Percentiles rank a stretch among this genome's conserved stretches.
Conservation (phyloP, 2,113 vertebrate species). For the Pandion haliaetus region DNA sequence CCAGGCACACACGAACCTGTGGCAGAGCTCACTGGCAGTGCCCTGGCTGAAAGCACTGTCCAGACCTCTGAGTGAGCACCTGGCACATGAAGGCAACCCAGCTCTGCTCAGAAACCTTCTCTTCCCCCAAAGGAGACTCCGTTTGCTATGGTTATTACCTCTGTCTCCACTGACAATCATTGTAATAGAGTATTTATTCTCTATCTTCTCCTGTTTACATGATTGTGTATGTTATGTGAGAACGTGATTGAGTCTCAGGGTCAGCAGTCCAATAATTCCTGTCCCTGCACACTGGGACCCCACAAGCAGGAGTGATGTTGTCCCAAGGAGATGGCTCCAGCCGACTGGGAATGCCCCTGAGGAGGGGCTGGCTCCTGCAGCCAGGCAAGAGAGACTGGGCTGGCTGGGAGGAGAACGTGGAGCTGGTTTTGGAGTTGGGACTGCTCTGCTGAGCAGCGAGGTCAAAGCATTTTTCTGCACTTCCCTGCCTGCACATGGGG, state of each 20-base stretch:
- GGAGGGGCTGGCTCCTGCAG: not conserved
- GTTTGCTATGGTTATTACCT: not conserved
- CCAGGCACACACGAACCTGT: rapidly evolving
- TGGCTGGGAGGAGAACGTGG: not conserved
- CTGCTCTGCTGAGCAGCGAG: not conserved
- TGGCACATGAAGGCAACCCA: rapidly evolving
- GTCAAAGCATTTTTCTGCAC: not conserved
- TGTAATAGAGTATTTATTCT: not conserved
- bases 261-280: not conserved
- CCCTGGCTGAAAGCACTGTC: not conserved
- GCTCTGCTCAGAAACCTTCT: not conserved
- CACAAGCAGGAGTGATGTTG: not conserved
- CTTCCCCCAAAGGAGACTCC: not conserved
- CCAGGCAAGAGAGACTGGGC: not conserved
- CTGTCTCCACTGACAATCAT: not conserved
- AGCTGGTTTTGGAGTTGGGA: not conserved
- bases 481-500: not conserved
- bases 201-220: not conserved
- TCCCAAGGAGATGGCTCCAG: not conserved
- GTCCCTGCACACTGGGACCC: not conserved
- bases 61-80: not conserved
- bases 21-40: not conserved
- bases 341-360: rapidly evolving
- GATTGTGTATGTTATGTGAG: not conserved
- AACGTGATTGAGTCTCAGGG: not conserved